These are phyloP conservation scores for Lordiphosa fenestrarum DNA, from an alignment of 2,888 invertebrate genomes.

Conservation along the genomic window DNA sequence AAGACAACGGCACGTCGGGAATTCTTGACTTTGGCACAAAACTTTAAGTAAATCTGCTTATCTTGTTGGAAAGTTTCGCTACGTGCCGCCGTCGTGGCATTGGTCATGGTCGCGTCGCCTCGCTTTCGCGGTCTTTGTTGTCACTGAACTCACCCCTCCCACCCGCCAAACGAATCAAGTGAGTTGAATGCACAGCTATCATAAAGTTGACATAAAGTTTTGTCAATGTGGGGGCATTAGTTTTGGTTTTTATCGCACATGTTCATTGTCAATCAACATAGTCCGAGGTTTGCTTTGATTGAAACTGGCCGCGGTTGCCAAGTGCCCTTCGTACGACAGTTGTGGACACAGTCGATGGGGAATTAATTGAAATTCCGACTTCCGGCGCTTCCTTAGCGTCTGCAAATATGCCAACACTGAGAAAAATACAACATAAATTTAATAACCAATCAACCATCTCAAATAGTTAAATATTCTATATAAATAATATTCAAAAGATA, in stretches of 20 bases:
- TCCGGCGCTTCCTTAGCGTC: constrained; percentile 31
- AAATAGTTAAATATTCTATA: too few species aligned
- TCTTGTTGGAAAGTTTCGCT: constrained; percentile 70
- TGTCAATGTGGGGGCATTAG: constrained; percentile 52
- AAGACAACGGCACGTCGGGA: constrained; percentile 49
- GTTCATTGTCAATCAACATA: constrained; percentile 53
- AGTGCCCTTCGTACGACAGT: constrained; percentile 18
- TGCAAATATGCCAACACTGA: neutral
- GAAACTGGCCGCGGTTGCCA: constrained; percentile 40
- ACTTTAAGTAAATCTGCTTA: constrained; percentile 76
- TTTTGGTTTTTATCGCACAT: constrained; percentile 48
- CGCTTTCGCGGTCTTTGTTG: constrained; percentile 55
- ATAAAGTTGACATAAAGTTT: constrained; percentile 60
- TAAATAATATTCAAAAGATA: too few species aligned
- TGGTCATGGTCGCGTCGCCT: constrained; percentile 19
- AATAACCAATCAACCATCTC: too few species aligned
- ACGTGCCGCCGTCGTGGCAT: constrained; percentile 75
- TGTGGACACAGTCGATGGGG: constrained; percentile 27
- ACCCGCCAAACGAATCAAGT: neutral
- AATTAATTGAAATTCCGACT: constrained; percentile 62
- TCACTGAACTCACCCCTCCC: constrained; percentile 16
- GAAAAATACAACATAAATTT: too few species aligned
- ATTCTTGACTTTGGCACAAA: constrained; percentile 49
- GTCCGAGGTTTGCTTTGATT: constrained; percentile 4
- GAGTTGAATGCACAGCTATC: constrained; percentile 64